Evolutionary conservation across 2,888 invertebrate species (phyloP), one percentile per base, ranked within the genome.

Genomic region (Hecatera dysodea): DNA sequence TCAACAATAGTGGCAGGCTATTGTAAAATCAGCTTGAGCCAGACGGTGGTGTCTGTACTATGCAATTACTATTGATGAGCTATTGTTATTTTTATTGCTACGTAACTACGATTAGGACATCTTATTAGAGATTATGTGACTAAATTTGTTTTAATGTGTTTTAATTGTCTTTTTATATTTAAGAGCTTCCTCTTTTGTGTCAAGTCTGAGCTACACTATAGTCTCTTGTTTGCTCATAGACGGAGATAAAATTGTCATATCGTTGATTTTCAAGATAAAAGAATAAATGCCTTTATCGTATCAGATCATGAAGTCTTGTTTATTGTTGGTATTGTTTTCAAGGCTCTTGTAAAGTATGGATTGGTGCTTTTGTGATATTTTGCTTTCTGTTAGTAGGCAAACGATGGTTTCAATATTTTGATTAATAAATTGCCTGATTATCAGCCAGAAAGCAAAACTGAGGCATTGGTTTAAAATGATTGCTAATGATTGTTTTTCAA

Each of bases 21-120:
- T 82, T 78, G 73, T 57, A 61, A 55, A 62, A 59, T 78, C 22
- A 59, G 56, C 57, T 53, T 46, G 44, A 33, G 24, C 60, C 60
- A 67, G 73, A 62, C 22, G 7, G 17, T 0, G 2, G 63, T 56
- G 59, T 44, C 52, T 57, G 55, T 9, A 17, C 27, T 29, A 52
- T 11, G 57, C 53, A n/a, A 78, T 67, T 61, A 56, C 24, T 67
- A 72, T 67, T 62, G 36, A 78, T 82, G 73, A 50, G 36, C 48
- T 67, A 78, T 82, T 72, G 72, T 78, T 60, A 57, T 66, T 64
- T 78, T 69, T 78, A 67, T 59, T 72, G 39, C 52, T 59, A 22
- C 11, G 11, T 60, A 50, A 59, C 63, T 39, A 11, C 78, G 29
- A 61, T 61, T 53, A 66, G 15, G 39, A 39, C 5, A 11, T 63